Conservation (phyloP, 2,113 vertebrate genomes). For the Ictalurus punctatus region DNA sequence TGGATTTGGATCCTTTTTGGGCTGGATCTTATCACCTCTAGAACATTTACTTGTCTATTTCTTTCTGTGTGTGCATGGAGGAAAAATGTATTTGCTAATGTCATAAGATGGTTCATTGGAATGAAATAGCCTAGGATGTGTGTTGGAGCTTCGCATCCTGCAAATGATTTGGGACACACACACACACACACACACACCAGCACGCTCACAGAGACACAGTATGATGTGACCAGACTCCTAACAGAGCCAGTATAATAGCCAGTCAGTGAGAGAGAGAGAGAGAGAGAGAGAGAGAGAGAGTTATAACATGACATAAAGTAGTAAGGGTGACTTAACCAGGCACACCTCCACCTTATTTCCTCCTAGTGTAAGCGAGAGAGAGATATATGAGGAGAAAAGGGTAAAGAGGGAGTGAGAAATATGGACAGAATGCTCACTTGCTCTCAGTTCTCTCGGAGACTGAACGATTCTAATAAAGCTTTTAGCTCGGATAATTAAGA, state of each 20-base stretch:
- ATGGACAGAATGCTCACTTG: conserved; percentile 2
- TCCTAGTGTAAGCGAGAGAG: conserved; percentile 20
- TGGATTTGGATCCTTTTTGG: not conserved
- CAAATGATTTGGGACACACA: conserved; percentile 39
- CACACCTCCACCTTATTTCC: not conserved
- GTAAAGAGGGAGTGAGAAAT: conserved; percentile 34
- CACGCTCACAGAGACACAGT: conserved; percentile 1
- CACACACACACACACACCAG: not conserved
- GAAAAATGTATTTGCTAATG: conserved; percentile 41
- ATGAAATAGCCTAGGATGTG: conserved; percentile 51
- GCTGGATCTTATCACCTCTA: not conserved
- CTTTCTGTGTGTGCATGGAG: conserved; percentile 14
- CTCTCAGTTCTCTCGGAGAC: not conserved
- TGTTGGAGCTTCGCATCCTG: conserved; percentile 40
- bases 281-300: conserved; percentile 12
- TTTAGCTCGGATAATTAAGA: conserved; percentile 42
- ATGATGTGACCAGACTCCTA: conserved; percentile 66
- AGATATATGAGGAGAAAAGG: not conserved
- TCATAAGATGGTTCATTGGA: conserved; percentile 18
- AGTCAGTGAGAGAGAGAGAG: conserved; percentile 63
- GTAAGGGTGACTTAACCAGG: conserved; percentile 4
- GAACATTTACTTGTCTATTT: not conserved
- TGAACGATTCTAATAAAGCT: conserved; percentile 48
- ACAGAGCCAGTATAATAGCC: conserved; percentile 69
- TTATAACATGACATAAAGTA: conserved; percentile 5